Evolutionary conservation across 2,888 invertebrate genomes (phyloP).

Genomic region (Teleogryllus oceanicus): DNA sequence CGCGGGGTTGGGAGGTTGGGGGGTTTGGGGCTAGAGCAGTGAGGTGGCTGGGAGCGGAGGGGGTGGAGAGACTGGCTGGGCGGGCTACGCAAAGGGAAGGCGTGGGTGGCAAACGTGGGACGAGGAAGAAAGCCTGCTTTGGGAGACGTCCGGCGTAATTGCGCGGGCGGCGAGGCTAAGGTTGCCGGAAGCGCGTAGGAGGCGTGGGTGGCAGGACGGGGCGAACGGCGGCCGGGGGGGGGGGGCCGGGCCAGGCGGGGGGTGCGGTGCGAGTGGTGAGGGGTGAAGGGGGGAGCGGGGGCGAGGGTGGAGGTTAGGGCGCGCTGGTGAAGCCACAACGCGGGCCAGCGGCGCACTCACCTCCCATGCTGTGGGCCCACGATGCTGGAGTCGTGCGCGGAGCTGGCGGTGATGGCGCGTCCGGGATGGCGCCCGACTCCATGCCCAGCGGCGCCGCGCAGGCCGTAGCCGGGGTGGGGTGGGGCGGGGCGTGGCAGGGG

Average conservation of each 20-base stretch:
- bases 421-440: constrained; percentile 76
- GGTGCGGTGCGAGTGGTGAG: not conserved
- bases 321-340: not conserved
- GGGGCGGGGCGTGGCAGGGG: no score
- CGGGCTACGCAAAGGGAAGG: no score
- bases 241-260: not conserved
- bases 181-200: not conserved
- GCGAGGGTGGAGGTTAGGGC: not conserved
- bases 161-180: not conserved
- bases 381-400: constrained; percentile 77
- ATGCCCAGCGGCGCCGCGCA: constrained; percentile 73
- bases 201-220: no score
- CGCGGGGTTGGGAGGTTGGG: no score
- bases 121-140: no score
- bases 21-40: no score
- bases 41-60: no score
- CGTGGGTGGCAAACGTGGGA: no score
- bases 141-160: not conserved
- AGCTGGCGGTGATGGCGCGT: constrained; percentile 80
- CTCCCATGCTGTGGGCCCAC: constrained; percentile 84
- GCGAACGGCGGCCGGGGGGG: not conserved
- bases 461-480: not conserved
- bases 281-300: not conserved
- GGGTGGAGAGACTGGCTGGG: no score
- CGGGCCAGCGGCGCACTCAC: constrained; percentile 50